Evolutionary conservation across 2,888 invertebrate genomes (phyloP), one percentile per base, ranked within the genome.

Genomic region (Tryphoninae sp.): DNA sequence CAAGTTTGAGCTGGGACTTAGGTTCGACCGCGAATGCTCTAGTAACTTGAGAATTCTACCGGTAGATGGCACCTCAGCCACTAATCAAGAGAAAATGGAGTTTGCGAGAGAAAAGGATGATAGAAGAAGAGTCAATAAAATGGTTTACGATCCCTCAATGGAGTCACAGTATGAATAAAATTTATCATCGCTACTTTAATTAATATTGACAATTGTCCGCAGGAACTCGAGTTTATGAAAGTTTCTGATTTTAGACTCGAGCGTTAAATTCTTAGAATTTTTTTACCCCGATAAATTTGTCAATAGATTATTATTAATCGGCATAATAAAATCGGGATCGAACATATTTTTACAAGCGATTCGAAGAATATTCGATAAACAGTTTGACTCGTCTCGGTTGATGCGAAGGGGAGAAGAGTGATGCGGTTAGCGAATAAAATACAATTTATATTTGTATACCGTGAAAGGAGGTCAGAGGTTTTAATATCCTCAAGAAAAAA

Each of bases 401-500:
- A 19, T 58, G 65, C 65, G 23, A 23, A 65, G 65, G 55, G 65
- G 33, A 75, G 74, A 65, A 6, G 33, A 6, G 33, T 33, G 33
- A 33, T 33, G 40, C 59, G 49, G 23, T 33, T 59, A 9, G 22
- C 51, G 49, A 62, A 7, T 51, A 59, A 33, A 78, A 59, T 62
- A 33, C 33, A 13, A 65, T 59, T 73, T 62, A 49, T 13, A 82
- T 64, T 65, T 33, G 33, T 77, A 62, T 80, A 78, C 78, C 51
- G 82, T 80, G 82, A 85, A 86, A 82, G 33, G 82, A 85, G 89
- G 89, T 88, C 89, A 90, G 85, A 89, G 91, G 91, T 90, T 91
- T 90, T 90, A 89, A 92, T 92, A 91, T 92, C 91, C 91, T 91
- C 88, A 83, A 81, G 80, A 81, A 67, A 73, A 64, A 59, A 33